Evolutionary conservation across 2,888 invertebrate species (phyloP).

Genomic region (Sphaerophoria rueppellii): DNA sequence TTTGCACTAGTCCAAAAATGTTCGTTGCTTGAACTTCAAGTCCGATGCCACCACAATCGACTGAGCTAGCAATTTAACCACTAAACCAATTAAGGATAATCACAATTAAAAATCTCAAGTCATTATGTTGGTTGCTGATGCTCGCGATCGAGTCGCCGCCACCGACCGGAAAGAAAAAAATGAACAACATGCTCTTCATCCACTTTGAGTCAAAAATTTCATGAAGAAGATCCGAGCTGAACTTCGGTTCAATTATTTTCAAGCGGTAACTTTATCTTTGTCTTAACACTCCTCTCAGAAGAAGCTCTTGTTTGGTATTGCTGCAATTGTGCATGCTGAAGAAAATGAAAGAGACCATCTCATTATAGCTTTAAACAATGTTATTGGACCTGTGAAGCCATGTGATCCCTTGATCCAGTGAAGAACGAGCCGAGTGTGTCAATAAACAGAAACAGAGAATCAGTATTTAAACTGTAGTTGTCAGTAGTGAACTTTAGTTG

Average conservation of each 20-base stretch:
- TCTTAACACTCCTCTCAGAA: no score
- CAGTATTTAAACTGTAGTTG: no score
- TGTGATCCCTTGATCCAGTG: no score
- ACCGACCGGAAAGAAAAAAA: background rate
- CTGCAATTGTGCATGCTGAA: no score
- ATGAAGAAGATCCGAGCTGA: slow-evolving; percentile 63
- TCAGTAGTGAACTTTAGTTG: no score
- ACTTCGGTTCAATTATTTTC: slow-evolving; percentile 65
- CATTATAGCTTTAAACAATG: no score
- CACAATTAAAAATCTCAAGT: slow-evolving; percentile 73
- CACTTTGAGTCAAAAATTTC: slow-evolving; percentile 44
- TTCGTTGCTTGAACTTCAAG: background rate
- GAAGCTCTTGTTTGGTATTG: no score
- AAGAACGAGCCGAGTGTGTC: no score
- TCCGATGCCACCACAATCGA: slow-evolving; percentile 62
- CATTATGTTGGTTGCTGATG: slow-evolving; percentile 58
- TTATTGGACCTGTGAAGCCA: no score
- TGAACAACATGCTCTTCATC: slow-evolving; percentile 26
- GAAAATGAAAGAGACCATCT: no score
- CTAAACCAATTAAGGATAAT: slow-evolving; percentile 73
- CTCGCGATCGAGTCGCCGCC: background rate
- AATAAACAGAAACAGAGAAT: no score
- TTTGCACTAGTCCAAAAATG: slow-evolving; percentile 55
- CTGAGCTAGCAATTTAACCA: slow-evolving; percentile 57
- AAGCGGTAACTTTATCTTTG: slow-evolving; percentile 1